Conservation (phyloP, 2,113 vertebrate genomes). For the Psittacara wagleri region DNA sequence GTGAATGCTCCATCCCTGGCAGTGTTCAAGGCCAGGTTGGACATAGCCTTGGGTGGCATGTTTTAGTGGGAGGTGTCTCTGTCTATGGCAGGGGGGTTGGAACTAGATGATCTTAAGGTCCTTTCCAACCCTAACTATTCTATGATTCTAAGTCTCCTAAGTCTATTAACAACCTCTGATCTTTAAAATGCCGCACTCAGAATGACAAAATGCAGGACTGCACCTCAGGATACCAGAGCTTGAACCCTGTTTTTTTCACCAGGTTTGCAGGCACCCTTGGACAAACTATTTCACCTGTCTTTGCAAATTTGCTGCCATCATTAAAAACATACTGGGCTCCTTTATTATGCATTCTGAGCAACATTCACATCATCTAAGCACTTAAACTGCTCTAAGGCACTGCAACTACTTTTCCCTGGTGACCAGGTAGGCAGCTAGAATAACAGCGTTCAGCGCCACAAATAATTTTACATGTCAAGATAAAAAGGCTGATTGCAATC, state of each 20-base stretch:
- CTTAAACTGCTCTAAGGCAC: background rate
- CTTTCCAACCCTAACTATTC: no score
- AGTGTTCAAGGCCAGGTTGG: no score
- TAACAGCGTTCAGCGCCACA: background rate
- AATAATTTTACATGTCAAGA: background rate
- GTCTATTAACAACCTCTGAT: background rate
- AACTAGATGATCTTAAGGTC: no score
- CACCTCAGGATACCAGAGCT: background rate
- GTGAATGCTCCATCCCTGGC: no score
- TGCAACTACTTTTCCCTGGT: background rate
- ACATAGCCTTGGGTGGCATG: no score
- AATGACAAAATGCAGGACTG: background rate
- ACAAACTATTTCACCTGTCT: background rate
- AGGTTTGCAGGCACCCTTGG: background rate
- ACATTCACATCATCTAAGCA: background rate
- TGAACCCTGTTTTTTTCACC: background rate
- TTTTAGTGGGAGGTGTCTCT: no score
- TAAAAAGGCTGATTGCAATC: background rate
- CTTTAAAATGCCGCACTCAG: background rate
- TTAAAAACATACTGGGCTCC: background rate
- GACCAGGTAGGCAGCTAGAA: background rate
- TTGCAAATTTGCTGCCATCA: background rate
- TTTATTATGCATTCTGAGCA: background rate
- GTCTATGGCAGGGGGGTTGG: no score
- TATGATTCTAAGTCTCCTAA: background rate